Evolutionary conservation across 2,888 invertebrate genomes (phyloP).

Genomic region (Tenthredo livida): DNA sequence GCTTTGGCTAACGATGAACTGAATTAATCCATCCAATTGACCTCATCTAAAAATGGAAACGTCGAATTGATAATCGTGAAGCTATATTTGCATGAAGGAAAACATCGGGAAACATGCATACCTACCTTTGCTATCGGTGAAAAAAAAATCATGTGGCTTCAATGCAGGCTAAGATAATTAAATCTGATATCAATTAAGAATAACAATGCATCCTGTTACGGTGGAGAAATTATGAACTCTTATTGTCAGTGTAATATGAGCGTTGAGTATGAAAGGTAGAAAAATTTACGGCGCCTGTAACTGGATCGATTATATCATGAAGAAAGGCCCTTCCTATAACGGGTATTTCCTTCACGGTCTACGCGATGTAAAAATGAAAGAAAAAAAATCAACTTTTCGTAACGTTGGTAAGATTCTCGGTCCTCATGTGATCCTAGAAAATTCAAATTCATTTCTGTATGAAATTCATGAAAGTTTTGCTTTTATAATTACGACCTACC

Average conservation of each 20-base stretch:
- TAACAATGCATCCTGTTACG: background rate
- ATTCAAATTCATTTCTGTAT: background rate
- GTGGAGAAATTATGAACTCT: background rate
- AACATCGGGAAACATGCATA: too few relatives aligned
- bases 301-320: constrained; percentile 38
- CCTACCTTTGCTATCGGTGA: background rate
- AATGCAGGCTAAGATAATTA: background rate
- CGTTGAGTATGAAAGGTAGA: background rate
- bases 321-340: constrained; percentile 35
- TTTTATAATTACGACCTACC: too few relatives aligned
- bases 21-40: background rate
- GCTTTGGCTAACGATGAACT: background rate
- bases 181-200: background rate
- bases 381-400: background rate
- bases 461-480: background rate
- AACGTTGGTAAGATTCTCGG: too few relatives aligned
- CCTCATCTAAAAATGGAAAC: background rate
- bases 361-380: background rate
- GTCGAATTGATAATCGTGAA: background rate
- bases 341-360: background rate
- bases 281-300: background rate
- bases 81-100: background rate
- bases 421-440: too few relatives aligned
- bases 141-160: background rate
- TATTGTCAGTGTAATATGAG: constrained; percentile 5